A percentile compares a stretch with the other conserved stretches of the same genome.
phyloP scores from a whole-genome alignment of 2,888 invertebrate species.

The Heteropelma amictum region DNA sequence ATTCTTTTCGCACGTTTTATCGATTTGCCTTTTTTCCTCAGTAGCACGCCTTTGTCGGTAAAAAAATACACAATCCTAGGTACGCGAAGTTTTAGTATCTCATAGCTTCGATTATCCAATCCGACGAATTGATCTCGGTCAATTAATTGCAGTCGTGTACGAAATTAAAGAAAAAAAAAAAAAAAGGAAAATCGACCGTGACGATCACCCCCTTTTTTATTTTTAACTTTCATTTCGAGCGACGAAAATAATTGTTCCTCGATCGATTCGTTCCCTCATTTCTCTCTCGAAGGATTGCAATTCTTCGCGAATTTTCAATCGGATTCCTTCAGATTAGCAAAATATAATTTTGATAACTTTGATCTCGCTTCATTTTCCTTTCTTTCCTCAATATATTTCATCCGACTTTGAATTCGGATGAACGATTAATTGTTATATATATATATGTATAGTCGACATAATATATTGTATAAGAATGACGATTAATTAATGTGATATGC shows the following conservation, averaged over 20 bases:
- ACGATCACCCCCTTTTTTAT: background rate
- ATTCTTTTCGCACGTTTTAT: background rate
- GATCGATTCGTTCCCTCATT: background rate
- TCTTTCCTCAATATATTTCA: constrained; percentile 47
- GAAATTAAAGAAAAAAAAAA: background rate
- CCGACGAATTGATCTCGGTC: background rate
- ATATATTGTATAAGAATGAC: constrained; percentile 29
- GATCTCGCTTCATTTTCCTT: background rate
- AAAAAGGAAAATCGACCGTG: constrained; percentile 38
- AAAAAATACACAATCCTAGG: constrained; percentile 66
- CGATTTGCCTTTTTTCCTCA: constrained; percentile 51
- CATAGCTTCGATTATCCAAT: background rate
- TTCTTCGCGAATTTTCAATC: constrained; percentile 19
- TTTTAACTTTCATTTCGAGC: background rate
- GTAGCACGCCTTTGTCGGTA: constrained; percentile 60
- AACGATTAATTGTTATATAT: constrained; percentile 9
- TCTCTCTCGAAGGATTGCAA: background rate
- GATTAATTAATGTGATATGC: constrained; percentile 48
- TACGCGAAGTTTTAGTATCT: constrained; percentile 41
- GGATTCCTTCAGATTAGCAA: constrained; percentile 59
- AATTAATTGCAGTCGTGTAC: background rate
- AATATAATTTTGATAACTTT: constrained; percentile 64
- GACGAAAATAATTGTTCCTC: background rate
- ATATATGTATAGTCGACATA: background rate
- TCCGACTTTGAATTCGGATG: constrained; percentile 38